Evolutionary conservation across 2,113 vertebrate species (phyloP), one percentile per base, ranked within the genome.

Genomic region (Myrmophylax atrothorax): DNA sequence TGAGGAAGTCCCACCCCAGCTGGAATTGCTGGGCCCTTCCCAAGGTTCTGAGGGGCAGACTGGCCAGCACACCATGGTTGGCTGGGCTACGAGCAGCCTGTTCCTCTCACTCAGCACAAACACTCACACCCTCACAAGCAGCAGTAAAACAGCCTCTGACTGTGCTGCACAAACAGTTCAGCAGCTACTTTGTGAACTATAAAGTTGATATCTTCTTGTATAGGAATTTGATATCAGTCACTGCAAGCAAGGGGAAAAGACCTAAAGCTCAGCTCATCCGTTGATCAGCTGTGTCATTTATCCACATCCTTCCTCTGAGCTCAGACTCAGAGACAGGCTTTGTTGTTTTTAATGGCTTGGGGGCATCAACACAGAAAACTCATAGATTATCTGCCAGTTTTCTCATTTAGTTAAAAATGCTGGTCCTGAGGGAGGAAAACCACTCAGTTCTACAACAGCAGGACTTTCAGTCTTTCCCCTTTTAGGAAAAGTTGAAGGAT

Each of bases 31-130:
- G 35, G 67, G 55, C 22, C 33, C 19, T 66, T 90, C 46, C 50
- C 83, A 93, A 67, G 59, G 67, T 68, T 74, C 33, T 28, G 52
- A 77, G 66, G 40, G 40, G 40, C 37, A 84, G 33, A 24, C 4
- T 29, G 18, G 67, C 22, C 0, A 0, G 63, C 63, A 92, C 50
- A 26, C 25, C 12, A 23, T 23, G 47, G 37, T 0, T 7, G 33
- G 60, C 26, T 18, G 35, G 37, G 67, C 49, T 58, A 68, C 0
- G 7, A 77, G n/a, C 18, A 78, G 14, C 50, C 55, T 14, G 3
- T 33, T 90, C 44, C 58, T 90, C 62, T 73, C 29, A 37, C 22
- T 64, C 85, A 76, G 49, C 67, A 79, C 62, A 62, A 82, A 87
- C 31, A 50, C 5, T 14, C 56, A 67, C 46, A 38, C 33, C 28